A percentile compares a stretch with the other conserved stretches of the same genome.
These are phyloP conservation scores for Pinctada fucata DNA, from an alignment of 2,888 invertebrate genomes.

Conservation along the genomic window DNA sequence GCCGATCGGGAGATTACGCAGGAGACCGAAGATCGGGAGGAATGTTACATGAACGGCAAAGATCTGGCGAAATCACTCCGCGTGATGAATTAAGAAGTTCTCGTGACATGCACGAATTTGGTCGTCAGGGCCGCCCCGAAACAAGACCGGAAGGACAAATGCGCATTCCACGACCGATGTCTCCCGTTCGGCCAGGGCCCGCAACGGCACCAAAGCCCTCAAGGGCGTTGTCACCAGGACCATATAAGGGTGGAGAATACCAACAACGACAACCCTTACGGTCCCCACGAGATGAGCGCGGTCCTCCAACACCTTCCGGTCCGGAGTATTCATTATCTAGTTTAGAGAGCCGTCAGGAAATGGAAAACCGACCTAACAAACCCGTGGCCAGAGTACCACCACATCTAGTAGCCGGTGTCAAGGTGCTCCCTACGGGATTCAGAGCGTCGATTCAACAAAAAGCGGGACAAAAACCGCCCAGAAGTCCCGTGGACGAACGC, in stretches of 20 bases:
- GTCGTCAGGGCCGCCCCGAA: conserved; percentile 25
- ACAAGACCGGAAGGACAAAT: conserved; percentile 25
- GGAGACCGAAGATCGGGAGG: conserved; percentile 19
- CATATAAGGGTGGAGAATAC: neutral
- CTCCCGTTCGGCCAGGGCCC: conserved; percentile 39
- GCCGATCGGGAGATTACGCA: conserved; percentile 25
- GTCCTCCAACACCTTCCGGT: conserved; percentile 39
- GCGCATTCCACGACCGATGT: conserved; percentile 36
- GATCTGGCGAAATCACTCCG: conserved; percentile 26
- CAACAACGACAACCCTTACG: conserved; percentile 19
- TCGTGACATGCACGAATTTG: conserved; percentile 2
- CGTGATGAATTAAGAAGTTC: conserved; percentile 18
- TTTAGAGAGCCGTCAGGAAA: conserved; percentile 61
- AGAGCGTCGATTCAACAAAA: conserved; percentile 38
- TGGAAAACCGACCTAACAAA: conserved; percentile 45
- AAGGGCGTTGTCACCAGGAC: conserved; percentile 37
- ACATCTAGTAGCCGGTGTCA: conserved; percentile 66
- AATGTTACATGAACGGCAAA: conserved; percentile 19
- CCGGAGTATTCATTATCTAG: conserved; percentile 66
- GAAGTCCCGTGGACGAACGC: conserved; percentile 40
- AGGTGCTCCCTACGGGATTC: conserved; percentile 62
- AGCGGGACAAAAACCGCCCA: conserved; percentile 41
- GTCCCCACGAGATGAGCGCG: conserved; percentile 31
- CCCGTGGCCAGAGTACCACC: conserved; percentile 72
- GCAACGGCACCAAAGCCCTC: conserved; percentile 39